Evolutionary conservation across 2,888 invertebrate genomes (phyloP), one percentile per base, ranked within the genome.

Genomic region (Drosophila melanosoma): DNA sequence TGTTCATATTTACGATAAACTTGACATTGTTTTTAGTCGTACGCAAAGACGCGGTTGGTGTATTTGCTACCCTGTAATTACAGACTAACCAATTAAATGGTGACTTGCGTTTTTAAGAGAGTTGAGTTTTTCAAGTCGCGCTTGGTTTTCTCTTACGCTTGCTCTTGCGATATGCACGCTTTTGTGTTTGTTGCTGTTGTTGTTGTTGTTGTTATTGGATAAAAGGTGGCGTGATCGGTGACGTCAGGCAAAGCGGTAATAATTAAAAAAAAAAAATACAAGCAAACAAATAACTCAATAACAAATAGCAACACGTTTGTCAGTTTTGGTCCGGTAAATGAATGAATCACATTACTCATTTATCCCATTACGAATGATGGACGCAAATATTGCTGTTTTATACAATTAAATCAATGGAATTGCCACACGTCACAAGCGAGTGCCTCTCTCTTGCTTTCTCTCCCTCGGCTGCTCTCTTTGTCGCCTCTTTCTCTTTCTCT

Each of bases 221-320:
- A 82, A 89, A 89, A 84, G 29, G 87, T 85, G 90, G 85, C 88
- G 74, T 85, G 85, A 85, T 85, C 78, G 52, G 49, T 90, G 86
- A 65, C 85, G 89, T 86, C 90, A 85, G 60, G 60, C 33, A 35
- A 54, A 20, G 40, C 48, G 67, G 69, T 52, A 83, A 62, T 56
- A 69, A 69, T 59, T 74, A 36, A 35, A 26, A 26, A 26, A 69
- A 0, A 20, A 20, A 8, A 8, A 23, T 29, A 45, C 23, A 8
- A 62, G 48, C 59, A 68, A 67, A 59, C 54, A 69, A 23, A 26
- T 56, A 52, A 65, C 49, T 63, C 12, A 52, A 52, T n/a, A 64
- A 56, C 56, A 64, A 61, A 60, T 49, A 79, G 52, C 51, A 64
- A 64, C 57, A 73, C 65, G 67, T 69, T 61, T 49, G 29, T 26